A percentile compares a stretch with the other conserved stretches of the same genome.
Evolutionary conservation across 1,140 invertebrate species (phyloP).

Genomic region (Nasonia longicornis): DNA sequence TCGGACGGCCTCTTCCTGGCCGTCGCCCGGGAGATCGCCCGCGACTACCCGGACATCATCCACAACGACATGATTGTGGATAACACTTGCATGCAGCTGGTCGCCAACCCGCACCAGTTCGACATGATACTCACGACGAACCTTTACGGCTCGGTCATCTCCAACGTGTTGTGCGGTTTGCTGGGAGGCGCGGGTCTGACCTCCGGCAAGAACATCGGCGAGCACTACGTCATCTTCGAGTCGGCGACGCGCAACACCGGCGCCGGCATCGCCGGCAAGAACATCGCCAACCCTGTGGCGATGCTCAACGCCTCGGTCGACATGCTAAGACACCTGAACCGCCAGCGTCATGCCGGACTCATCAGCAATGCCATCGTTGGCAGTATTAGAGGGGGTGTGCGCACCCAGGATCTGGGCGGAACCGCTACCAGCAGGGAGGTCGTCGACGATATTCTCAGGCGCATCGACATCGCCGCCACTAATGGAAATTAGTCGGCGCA

Average conservation of each 20-base stretch:
- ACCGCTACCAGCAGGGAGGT: slow-evolving; percentile 77
- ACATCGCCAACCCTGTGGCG: slow-evolving; percentile 97
- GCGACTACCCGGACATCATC: slow-evolving; percentile 92
- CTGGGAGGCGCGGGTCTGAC: slow-evolving; percentile 96
- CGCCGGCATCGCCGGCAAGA: slow-evolving; percentile 91
- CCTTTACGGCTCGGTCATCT: slow-evolving; percentile 96
- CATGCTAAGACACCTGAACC: slow-evolving; percentile 90
- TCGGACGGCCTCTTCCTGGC: slow-evolving; percentile 96
- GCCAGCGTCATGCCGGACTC: slow-evolving; percentile 83
- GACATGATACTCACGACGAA: slow-evolving; percentile 99
- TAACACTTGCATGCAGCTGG: slow-evolving; percentile 97
- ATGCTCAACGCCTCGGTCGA: slow-evolving; percentile 94
- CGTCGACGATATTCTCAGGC: slow-evolving; percentile 76
- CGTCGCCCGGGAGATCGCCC: slow-evolving; percentile 85
- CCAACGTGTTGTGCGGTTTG: slow-evolving; percentile 97
- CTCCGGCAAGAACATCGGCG: slow-evolving; percentile 97
- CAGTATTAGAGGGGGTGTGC: slow-evolving; percentile 84
- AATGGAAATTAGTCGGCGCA: neutral
- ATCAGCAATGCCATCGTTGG: slow-evolving; percentile 82
- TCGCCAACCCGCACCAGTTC: slow-evolving; percentile 96
- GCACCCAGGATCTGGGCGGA: slow-evolving; percentile 82
- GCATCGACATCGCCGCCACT: slow-evolving; percentile 65
- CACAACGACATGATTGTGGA: slow-evolving; percentile 98
- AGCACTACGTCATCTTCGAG: slow-evolving; percentile 93
- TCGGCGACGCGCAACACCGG: slow-evolving; percentile 94